A percentile compares a stretch with the other conserved stretches of the same genome.
These are phyloP conservation scores for Parambassis ranga DNA, from an alignment of 2,797 vertebrate genomes.

Conservation along the genomic window DNA sequence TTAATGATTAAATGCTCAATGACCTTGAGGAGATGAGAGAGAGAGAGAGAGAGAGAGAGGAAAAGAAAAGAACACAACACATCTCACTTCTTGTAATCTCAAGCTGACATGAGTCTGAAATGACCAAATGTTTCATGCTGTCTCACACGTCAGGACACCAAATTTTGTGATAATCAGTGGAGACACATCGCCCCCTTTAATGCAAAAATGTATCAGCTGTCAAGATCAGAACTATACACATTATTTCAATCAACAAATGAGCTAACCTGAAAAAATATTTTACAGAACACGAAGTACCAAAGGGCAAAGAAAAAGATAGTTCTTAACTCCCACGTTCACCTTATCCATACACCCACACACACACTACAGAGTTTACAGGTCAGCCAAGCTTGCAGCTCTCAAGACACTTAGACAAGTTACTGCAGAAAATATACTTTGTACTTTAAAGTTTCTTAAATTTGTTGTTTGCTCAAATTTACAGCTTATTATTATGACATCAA, in stretches of 20 bases:
- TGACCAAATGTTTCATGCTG: slow-evolving; percentile 35
- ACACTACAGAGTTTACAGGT: slow-evolving; percentile 46
- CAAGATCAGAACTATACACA: background rate
- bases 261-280: slow-evolving; percentile 9
- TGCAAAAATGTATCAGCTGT: slow-evolving; percentile 29
- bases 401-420: slow-evolving; percentile 20
- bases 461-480: too few relatives aligned
- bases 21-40: slow-evolving; percentile 46
- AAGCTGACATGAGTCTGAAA: slow-evolving; percentile 19
- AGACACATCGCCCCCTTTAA: slow-evolving; percentile 18
- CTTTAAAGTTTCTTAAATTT: background rate
- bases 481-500: too few relatives aligned
- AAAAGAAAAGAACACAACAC: slow-evolving; percentile 19
- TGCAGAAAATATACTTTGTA: background rate
- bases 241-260: slow-evolving; percentile 17
- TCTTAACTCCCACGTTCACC: slow-evolving; percentile 52
- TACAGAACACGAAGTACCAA: slow-evolving; percentile 13
- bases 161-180: slow-evolving; percentile 20
- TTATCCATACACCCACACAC: slow-evolving; percentile 49
- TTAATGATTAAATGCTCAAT: slow-evolving; percentile 29
- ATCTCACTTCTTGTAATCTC: slow-evolving; percentile 9
- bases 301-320: slow-evolving; percentile 14
- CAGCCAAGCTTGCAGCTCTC: slow-evolving; percentile 34
- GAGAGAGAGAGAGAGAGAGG: slow-evolving; percentile 11
- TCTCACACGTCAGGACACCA: slow-evolving; percentile 26